Evolutionary conservation across 2,113 vertebrate genomes (phyloP).

Genomic region (Calonectris borealis): DNA sequence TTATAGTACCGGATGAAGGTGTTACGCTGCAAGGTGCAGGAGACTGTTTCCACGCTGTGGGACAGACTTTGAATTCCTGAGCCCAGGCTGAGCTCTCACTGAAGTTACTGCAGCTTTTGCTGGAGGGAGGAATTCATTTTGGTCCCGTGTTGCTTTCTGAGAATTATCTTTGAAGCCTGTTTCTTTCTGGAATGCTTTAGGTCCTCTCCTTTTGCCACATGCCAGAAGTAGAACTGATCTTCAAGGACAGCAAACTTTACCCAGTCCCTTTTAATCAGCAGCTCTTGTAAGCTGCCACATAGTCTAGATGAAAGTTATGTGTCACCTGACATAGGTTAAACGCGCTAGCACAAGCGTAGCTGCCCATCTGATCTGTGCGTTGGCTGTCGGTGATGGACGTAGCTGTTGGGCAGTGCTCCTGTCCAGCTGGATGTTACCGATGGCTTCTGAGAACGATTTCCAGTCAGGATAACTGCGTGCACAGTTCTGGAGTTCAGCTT

Average conservation of each 20-base stretch:
- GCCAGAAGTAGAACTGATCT: background rate
- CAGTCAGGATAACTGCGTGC: background rate
- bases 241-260: background rate
- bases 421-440: too few species aligned
- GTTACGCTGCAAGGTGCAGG: background rate
- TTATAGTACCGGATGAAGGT: background rate
- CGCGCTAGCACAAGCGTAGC: background rate
- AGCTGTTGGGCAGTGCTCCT: background rate
- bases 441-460: background rate
- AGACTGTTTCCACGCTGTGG: background rate
- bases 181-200: background rate
- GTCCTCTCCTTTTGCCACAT: background rate
- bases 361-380: background rate
- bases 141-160: background rate
- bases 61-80: background rate
- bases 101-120: background rate
- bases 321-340: background rate
- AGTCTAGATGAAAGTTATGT: fast-evolving
- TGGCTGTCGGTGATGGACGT: background rate
- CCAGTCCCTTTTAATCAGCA: background rate
- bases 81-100: background rate
- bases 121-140: background rate
- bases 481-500: background rate
- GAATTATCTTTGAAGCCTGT: background rate
- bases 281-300: background rate